Evolutionary conservation across 2,888 invertebrate genomes (phyloP), one percentile per base, ranked within the genome.

Genomic region (Oegoconia quadripuncta): DNA sequence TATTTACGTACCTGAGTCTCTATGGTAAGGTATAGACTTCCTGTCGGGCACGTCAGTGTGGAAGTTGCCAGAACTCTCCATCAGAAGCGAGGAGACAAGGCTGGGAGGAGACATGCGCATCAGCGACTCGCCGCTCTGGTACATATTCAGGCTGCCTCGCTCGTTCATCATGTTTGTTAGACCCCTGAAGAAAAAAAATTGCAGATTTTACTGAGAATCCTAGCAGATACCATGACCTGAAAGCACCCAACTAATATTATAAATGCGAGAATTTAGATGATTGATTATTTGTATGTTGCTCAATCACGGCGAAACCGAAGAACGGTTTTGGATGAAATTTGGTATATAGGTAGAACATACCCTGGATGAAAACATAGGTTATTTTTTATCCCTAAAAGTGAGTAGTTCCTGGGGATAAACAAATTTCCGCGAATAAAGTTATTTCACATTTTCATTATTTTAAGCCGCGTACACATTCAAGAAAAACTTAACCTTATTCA

Each of bases 101-200:
- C 90, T 90, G 0, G 91, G 91, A 0, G 91, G 91, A 0, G 81
- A 90, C 90, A 70, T 88, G 4, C 84, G 57, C 82, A 83, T 82
- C 1, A 86, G 60, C 0, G 79, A 83, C 42, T 86, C 87, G 0
- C 86, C 87, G 46, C 84, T 86, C 46, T 77, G 81, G 47, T 82
- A 86, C 86, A 87, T 87, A 55, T 77, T 80, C 3, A 86, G 64
- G 39, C 84, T 86, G 12, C 75, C 69, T 1, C 83, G 75, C 25
- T 84, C 83, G 52, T 74, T 74, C 56, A 82, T 52, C 30, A 78
- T 64, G 45, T 72, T 81, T 32, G 74, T 62, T 28, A 88, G 69
- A 12, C 83, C 78, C 44, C 84, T 83, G 68, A 13, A 60, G 50
- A 23, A 3, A n/a, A n/a, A 20, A 20, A 6, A 7, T 4, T 20